Percentiles rank a stretch among this genome's conserved stretches.
These are phyloP conservation scores for Paralvinella palmiformis DNA, from an alignment of 1,140 invertebrate species.

Conservation along the genomic window DNA sequence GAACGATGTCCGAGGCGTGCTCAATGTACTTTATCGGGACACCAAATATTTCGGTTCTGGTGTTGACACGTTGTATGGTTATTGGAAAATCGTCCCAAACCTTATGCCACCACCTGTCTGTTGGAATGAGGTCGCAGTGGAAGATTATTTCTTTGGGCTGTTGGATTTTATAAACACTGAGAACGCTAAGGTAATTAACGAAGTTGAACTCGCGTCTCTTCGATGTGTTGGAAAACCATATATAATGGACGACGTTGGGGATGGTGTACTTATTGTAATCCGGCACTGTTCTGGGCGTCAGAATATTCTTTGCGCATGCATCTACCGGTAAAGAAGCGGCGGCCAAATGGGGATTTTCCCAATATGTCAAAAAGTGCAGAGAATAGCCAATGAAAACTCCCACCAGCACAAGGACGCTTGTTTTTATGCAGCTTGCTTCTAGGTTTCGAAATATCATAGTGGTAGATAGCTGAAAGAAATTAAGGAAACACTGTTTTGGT, in stretches of 20 bases:
- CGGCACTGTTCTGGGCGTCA: too few species aligned
- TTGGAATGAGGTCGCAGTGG: slow-evolving; percentile 7
- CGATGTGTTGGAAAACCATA: slow-evolving; percentile 13
- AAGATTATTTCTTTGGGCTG: slow-evolving; percentile 7
- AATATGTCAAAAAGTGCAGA: too few species aligned
- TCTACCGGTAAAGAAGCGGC: too few species aligned
- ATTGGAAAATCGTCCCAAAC: slow-evolving; percentile 6
- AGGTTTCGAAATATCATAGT: too few species aligned
- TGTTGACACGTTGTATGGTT: neutral
- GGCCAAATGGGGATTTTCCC: too few species aligned
- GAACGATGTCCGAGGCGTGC: slow-evolving; percentile 7
- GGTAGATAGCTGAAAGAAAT: too few species aligned
- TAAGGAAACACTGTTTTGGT: too few species aligned
- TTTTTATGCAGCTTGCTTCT: too few species aligned
- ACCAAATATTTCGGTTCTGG: slow-evolving; percentile 6
- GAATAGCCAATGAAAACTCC: too few species aligned
- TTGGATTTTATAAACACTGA: slow-evolving; percentile 2
- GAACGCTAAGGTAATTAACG: slow-evolving; percentile 14
- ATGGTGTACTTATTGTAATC: slow-evolving; percentile 5
- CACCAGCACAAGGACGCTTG: too few species aligned
- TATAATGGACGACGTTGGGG: slow-evolving; percentile 17
- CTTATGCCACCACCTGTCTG: slow-evolving; percentile 12
- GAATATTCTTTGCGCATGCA: too few species aligned
- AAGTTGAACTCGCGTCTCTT: neutral
- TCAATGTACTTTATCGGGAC: slow-evolving; percentile 1